Evolutionary conservation across 2,113 vertebrate species (phyloP), one percentile per base, ranked within the genome.

Genomic region (Brachypteracias leptosomus): DNA sequence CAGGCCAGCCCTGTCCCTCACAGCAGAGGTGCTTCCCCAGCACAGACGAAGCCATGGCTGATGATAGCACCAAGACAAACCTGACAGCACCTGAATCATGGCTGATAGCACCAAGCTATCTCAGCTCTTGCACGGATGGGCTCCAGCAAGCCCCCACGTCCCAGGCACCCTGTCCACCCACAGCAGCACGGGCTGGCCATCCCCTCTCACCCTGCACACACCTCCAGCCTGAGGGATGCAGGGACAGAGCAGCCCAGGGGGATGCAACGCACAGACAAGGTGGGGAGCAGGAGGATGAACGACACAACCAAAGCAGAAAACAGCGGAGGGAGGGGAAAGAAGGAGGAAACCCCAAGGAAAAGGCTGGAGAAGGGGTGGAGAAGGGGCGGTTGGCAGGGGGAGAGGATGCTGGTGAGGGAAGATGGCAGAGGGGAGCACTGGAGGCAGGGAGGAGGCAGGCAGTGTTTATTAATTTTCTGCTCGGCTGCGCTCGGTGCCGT

Each of bases 381-480:
- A 75, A 49, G 42, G 71, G 80, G 62, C 4, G 10, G 72, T 73
- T 9, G 86, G 85, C 73, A 54, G 81, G 63, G 35, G 82, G 67
- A 35, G 59, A 17, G 38, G 26, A 7, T 6, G 29, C 42, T 3
- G 75, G 85, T 31, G 51, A 70, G 35, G 78, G 52, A 78, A 83
- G 76, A 74, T 2, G 17, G 86, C 44, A 57, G 65, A 75, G 65
- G 46, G n/a, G 66, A 49, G 57, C 31, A 10, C 35, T 11, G 89
- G 82, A 67, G 89, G 84, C 10, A 1, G 33, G 9, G 92, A 62
- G 36, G 85, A 46, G 3, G 78, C 95, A 96, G 94, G 17, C 93
- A 63, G 62, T 95, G 95, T 96, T 96, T 96, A 96, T 98, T 98
- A 97, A 97, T 98, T 98, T 98, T 98, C 98, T 97, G 97, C 97